These are phyloP conservation scores for Solea solea DNA, from an alignment of 2,113 vertebrate genomes.

Conservation along the genomic window DNA sequence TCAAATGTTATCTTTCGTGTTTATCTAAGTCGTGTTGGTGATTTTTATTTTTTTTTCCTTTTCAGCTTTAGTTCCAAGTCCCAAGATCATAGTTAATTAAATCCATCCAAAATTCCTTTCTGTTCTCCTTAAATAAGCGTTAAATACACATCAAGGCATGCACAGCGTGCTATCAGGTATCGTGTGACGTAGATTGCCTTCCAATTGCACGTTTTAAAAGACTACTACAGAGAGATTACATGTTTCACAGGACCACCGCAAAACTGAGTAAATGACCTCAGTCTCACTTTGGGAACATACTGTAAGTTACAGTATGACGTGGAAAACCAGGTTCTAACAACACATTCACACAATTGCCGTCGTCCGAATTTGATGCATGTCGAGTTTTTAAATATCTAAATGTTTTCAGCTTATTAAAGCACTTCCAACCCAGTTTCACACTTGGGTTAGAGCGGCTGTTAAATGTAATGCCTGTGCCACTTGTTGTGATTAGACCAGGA, in stretches of 20 bases:
- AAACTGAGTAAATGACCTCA: neutral
- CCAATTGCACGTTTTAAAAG: neutral
- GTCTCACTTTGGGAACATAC: neutral
- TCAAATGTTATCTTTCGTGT: too few relatives aligned
- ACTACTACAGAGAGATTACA: neutral
- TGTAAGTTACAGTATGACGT: neutral
- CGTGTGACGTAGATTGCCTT: neutral
- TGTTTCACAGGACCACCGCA: neutral
- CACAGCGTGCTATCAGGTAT: neutral
- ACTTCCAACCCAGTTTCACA: conserved; percentile 30
- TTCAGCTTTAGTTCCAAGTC: too few relatives aligned
- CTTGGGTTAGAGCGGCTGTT: conserved; percentile 24
- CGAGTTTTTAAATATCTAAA: neutral
- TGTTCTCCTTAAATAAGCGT: neutral
- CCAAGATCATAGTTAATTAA: too few relatives aligned
- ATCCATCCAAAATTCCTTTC: too few relatives aligned
- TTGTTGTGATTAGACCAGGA: conserved; percentile 4
- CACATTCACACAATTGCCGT: conserved; percentile 8
- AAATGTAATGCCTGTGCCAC: conserved; percentile 12
- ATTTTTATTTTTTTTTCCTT: too few relatives aligned
- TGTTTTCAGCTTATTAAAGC: conserved; percentile 28
- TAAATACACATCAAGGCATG: too few relatives aligned
- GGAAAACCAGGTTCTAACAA: neutral
- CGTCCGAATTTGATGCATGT: neutral
- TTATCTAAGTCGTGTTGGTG: too few relatives aligned